These are phyloP conservation scores for Ptychodera flava DNA, from an alignment of 35 echinoderm and acorn worm species.

Conservation along the genomic window DNA sequence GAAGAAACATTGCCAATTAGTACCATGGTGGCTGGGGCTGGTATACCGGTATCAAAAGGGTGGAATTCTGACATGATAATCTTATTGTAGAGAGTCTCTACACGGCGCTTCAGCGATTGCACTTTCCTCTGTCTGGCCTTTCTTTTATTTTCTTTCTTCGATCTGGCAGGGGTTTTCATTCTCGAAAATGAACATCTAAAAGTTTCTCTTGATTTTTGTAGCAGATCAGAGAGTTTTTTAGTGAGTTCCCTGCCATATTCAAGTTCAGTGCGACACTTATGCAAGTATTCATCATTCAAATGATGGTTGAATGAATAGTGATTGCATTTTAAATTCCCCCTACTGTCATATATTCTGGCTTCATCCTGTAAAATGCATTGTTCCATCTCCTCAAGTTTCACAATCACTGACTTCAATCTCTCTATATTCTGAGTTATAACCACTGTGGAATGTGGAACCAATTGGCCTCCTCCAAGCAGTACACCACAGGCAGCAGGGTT, in stretches of 20 bases:
- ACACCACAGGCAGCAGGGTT: not conserved
- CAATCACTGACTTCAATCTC: not conserved
- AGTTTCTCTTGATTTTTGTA: not conserved
- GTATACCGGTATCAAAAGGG: not conserved
- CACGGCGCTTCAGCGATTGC: not conserved
- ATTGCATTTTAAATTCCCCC: not conserved
- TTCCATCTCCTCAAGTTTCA: not conserved
- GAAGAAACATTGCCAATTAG: not conserved
- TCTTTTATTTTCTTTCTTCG: not conserved
- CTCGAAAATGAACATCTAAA: not conserved
- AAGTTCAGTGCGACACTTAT: not conserved
- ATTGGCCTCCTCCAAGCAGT: not conserved
- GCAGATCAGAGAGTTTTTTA: not conserved
- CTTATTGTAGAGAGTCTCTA: not conserved
- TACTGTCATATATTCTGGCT: not conserved
- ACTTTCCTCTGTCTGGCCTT: not conserved
- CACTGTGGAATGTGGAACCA: not conserved
- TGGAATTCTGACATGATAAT: not conserved
- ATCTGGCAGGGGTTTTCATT: not conserved
- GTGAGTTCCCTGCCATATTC: not conserved
- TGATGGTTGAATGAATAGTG: not conserved
- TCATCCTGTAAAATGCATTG: not conserved
- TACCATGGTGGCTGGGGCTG: not conserved
- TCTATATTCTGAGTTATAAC: not conserved
- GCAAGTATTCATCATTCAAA: not conserved